These are phyloP conservation scores for Hyaena hyaena DNA, from an alignment of 2,113 vertebrate species.

Conservation along the genomic window DNA sequence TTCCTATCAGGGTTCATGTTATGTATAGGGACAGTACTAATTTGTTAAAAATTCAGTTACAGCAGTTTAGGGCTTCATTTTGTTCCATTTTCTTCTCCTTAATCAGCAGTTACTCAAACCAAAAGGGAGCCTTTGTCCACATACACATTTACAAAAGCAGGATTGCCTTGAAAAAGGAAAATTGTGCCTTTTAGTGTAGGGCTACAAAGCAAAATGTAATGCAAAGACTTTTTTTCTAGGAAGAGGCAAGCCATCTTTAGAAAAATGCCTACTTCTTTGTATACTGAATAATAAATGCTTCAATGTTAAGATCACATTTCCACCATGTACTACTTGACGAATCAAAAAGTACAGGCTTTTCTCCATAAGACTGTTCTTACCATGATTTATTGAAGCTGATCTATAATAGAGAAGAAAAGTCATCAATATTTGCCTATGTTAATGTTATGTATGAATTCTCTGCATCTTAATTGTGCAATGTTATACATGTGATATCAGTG, in stretches of 20 bases:
- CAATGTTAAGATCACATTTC: background rate
- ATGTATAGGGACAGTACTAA: background rate
- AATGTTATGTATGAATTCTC: background rate
- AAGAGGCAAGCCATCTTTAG: background rate
- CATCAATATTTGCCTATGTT: background rate
- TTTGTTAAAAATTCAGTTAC: background rate
- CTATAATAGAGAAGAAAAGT: background rate
- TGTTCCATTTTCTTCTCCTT: constrained; percentile 41
- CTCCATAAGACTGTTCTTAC: background rate
- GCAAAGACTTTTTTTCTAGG: background rate
- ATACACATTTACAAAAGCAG: constrained; percentile 30
- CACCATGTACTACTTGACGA: background rate
- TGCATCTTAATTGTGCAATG: background rate
- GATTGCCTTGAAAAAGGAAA: constrained; percentile 24
- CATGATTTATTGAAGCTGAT: background rate
- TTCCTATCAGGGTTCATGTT: background rate
- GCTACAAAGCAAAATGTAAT: background rate
- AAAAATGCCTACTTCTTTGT: constrained; percentile 19
- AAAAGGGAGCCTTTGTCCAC: constrained; percentile 5
- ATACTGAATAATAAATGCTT: background rate
- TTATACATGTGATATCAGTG: background rate
- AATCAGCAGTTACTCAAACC: constrained; percentile 8
- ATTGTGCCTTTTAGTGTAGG: background rate
- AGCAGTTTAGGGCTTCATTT: background rate
- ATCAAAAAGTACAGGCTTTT: background rate